Conservation (phyloP, 2,888 invertebrate genomes). For the Oeneis ivallda region DNA sequence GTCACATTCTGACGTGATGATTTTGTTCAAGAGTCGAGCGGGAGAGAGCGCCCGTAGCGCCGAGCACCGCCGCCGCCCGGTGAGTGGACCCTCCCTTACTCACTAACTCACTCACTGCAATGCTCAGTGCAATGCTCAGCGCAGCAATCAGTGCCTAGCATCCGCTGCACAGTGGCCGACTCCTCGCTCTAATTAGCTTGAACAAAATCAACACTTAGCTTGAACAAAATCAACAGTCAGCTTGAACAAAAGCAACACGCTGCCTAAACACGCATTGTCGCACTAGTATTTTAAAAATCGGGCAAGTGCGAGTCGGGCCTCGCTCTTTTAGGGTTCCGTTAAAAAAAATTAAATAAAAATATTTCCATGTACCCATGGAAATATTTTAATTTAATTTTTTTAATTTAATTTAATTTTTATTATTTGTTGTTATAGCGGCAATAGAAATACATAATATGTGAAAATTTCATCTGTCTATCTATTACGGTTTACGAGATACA, state of each 20-base stretch:
- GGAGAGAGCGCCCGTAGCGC: constrained; percentile 69
- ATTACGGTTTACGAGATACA: no score
- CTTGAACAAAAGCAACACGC: constrained; percentile 62
- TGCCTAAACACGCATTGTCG: background rate
- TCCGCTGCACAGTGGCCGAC: constrained; percentile 33
- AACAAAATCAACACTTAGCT: constrained; percentile 66
- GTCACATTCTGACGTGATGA: constrained; percentile 58
- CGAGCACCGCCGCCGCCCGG: constrained; percentile 60
- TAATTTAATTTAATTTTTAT: no score
- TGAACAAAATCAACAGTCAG: no score
- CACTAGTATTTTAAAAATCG: background rate
- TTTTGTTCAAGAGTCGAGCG: constrained; percentile 80
- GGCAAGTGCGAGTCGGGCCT: no score
- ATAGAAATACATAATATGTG: no score
- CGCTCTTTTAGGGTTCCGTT: no score
- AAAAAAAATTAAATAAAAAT: no score
- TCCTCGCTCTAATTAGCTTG: constrained; percentile 60
- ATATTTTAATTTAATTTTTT: no score
- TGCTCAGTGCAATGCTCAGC: constrained; percentile 37
- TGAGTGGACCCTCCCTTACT: constrained; percentile 53
- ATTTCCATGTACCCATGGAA: no score
- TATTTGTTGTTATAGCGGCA: no score
- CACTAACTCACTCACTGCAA: constrained; percentile 37
- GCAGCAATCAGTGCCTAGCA: constrained; percentile 27
- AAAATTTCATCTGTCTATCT: no score